Evolutionary conservation across 2,888 invertebrate species (phyloP).

Genomic region (Meganola albula): DNA sequence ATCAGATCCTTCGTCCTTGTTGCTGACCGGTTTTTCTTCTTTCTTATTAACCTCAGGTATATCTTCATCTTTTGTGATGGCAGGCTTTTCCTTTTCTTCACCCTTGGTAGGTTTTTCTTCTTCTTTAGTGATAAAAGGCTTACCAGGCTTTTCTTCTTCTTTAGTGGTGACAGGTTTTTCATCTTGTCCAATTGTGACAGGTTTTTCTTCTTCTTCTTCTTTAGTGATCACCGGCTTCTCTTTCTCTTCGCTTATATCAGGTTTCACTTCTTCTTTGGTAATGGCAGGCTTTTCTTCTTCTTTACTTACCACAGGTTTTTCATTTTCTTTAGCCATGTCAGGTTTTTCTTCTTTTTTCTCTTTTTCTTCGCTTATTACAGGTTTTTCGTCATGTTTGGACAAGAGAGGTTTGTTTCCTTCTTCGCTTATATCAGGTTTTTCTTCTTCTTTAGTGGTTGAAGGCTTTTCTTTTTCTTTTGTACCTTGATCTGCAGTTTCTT

Average conservation of each 20-base stretch:
- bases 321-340: neutral
- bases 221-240: neutral
- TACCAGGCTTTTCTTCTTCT: neutral
- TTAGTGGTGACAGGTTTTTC: neutral
- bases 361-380: neutral
- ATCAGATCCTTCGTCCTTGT: neutral
- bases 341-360: neutral
- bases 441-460: neutral
- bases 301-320: neutral
- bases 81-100: slow-evolving; percentile 6
- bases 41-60: neutral
- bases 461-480: neutral
- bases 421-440: slow-evolving; percentile 6
- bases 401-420: slow-evolving; percentile 4
- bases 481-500: too few species aligned
- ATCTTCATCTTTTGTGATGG: neutral
- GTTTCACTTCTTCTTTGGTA: slow-evolving; percentile 4
- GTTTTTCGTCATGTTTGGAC: neutral
- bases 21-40: neutral
- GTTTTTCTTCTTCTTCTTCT: neutral
- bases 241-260: too few species aligned
- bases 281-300: neutral
- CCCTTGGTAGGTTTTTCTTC: slow-evolving; percentile 6
- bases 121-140: neutral
- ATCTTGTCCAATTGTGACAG: neutral